phyloP scores from a whole-genome alignment of 2,888 invertebrate species.

The Thymelicus sylvestris region DNA sequence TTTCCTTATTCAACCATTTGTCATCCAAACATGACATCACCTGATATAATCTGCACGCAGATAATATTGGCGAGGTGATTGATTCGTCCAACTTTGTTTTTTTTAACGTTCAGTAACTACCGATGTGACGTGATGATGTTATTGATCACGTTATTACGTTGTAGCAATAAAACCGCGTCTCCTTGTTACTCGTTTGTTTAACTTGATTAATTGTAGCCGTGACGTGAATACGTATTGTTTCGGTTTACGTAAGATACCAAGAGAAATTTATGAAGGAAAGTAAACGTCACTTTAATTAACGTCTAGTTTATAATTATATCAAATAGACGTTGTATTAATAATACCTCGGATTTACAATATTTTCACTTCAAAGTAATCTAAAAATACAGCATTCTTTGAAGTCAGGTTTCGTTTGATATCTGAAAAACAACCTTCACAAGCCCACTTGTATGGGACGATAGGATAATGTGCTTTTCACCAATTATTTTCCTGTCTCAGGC shows the following conservation, averaged over 20 bases:
- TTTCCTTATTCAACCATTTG: slow-evolving; percentile 22
- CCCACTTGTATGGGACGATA: too few species aligned
- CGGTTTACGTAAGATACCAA: not conserved
- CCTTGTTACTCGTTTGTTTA: not conserved
- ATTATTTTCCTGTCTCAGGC: too few species aligned
- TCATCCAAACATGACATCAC: slow-evolving; percentile 42
- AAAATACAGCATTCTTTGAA: too few species aligned
- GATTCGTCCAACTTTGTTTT: slow-evolving; percentile 6
- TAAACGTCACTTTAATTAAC: too few species aligned
- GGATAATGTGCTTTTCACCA: too few species aligned
- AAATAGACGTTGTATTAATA: too few species aligned
- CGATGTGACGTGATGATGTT: not conserved
- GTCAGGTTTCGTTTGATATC: too few species aligned
- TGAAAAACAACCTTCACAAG: too few species aligned
- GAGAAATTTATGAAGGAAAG: not conserved
- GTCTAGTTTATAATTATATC: too few species aligned
- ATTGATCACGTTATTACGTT: not conserved
- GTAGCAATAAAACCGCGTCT: not conserved
- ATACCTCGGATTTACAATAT: too few species aligned
- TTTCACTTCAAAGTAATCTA: too few species aligned
- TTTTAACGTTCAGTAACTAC: slow-evolving; percentile 11
- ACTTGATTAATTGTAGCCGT: not conserved
- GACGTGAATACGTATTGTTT: not conserved
- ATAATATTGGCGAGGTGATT: slow-evolving; percentile 36
- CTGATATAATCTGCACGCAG: slow-evolving; percentile 37